Evolutionary conservation across 92 coral and sea anemone genomes (phyloP), one percentile per base, ranked within the genome.

Genomic region (Zoanthus sociatus): DNA sequence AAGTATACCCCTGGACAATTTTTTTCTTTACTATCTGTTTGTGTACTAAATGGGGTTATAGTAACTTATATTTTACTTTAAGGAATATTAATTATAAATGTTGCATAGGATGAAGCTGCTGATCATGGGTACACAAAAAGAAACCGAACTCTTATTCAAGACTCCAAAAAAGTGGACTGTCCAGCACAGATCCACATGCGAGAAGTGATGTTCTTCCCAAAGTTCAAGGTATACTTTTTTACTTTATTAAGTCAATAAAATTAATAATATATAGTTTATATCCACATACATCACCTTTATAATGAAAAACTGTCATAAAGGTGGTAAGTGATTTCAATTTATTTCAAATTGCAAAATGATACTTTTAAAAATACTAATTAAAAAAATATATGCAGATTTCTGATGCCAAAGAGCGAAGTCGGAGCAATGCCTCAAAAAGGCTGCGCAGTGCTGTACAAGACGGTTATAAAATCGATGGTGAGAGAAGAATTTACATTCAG

Each of bases 131-230:
- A 76, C 61, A 66, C 20, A 21, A 75, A 66, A 33, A 76, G 83
- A 48, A 88, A 66, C 71, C 37, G 55, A 17, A 55, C 58, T 46
- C 76, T 82, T 46, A 58, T 71, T 53, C 92, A 89, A 16, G 66
- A 71, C 63, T 84, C 88, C 4, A 89, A 89, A 32, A 89, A 89
- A 68, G 18, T 89, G 73, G 89, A 69, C 73, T 89, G 92, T 56
- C 88, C 92, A n/a, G 92, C 89, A 48, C 82, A 76, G 12, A 84
- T 84, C 37, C 45, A 31, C 46, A 78, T 89, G 81, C 26, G 86
- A 3, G 89, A 89, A 64, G 88, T 89, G 12, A 77, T 84, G 75
- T 51, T 83, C 47, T 89, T 84, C 58, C 92, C 91, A 11, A 37
- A 76, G 51, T 89, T 64, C 82, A 84, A 89, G 87, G 87, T 86